Evolutionary conservation across 2,113 vertebrate species (phyloP).

Genomic region (Prunella himalayana): DNA sequence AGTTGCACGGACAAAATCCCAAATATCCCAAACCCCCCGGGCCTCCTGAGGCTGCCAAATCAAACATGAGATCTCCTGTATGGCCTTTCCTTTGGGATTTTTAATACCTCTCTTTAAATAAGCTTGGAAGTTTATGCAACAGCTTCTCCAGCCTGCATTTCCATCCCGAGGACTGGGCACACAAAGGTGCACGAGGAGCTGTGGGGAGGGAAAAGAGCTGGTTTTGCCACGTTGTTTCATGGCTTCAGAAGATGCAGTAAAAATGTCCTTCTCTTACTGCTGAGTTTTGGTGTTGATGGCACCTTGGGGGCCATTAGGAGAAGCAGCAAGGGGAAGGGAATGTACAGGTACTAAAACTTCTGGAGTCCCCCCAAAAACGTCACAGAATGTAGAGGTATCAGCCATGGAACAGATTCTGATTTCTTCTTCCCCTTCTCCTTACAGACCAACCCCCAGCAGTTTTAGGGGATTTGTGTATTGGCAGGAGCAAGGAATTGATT

Average conservation of each 20-base stretch:
- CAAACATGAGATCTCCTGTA: neutral
- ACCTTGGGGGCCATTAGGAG: neutral
- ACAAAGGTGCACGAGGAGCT: neutral
- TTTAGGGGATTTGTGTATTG: neutral
- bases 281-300: neutral
- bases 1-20: neutral
- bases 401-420: neutral
- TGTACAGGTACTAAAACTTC: constrained; percentile 37
- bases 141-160: neutral
- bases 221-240: neutral
- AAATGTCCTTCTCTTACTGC: neutral
- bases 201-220: rapidly evolving
- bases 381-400: constrained; percentile 1
- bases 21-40: neutral
- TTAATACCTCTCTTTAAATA: neutral
- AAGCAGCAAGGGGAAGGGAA: neutral
- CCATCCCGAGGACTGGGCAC: neutral
- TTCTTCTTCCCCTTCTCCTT: neutral
- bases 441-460: neutral
- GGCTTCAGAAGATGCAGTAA: neutral
- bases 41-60: neutral
- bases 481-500: neutral
- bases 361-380: neutral
- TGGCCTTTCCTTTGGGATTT: neutral
- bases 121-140: neutral